Percentiles rank a stretch among this genome's conserved stretches.
Evolutionary conservation across 2,113 vertebrate genomes (phyloP).

Genomic region (Probosciger aterrimus): DNA sequence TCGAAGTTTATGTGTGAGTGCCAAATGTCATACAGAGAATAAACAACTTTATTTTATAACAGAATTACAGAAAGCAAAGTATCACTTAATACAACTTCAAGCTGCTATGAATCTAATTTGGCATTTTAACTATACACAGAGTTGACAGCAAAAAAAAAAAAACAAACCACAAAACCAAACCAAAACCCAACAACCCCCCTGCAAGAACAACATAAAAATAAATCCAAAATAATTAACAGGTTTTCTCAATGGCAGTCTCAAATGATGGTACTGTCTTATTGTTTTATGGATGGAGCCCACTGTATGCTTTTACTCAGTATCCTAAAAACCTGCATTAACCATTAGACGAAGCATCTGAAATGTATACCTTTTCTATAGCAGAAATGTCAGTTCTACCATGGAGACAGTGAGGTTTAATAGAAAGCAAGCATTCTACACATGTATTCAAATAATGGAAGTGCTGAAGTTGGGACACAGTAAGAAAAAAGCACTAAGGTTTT

Average conservation of each 20-base stretch:
- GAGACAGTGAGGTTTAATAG: slow-evolving; percentile 70
- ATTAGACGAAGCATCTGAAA: slow-evolving; percentile 64
- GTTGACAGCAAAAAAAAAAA: slow-evolving; percentile 55
- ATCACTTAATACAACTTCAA: slow-evolving; percentile 83
- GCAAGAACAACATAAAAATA: slow-evolving; percentile 49
- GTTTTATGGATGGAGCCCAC: slow-evolving; percentile 17
- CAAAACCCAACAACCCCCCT: background rate
- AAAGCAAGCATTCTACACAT: slow-evolving; percentile 69
- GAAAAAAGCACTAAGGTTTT: slow-evolving; percentile 77
- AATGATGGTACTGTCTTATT: slow-evolving; percentile 35
- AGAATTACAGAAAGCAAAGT: slow-evolving; percentile 89
- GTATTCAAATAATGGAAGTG: slow-evolving; percentile 66
- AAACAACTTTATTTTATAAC: slow-evolving; percentile 97
- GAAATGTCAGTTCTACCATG: slow-evolving; percentile 73
- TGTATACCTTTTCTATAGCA: slow-evolving; percentile 32
- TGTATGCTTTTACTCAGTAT: background rate
- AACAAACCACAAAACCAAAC: background rate
- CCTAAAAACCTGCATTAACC: slow-evolving; percentile 44
- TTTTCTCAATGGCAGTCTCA: slow-evolving; percentile 58
- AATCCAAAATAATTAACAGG: slow-evolving; percentile 64
- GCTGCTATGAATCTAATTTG: slow-evolving; percentile 85
- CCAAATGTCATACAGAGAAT: slow-evolving; percentile 73
- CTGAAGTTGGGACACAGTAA: slow-evolving; percentile 72
- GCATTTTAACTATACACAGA: slow-evolving; percentile 78
- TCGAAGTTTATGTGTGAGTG: background rate